phyloP scores from a whole-genome alignment of 2,797 vertebrate species.

The Pseudotriccus pelzelni region DNA sequence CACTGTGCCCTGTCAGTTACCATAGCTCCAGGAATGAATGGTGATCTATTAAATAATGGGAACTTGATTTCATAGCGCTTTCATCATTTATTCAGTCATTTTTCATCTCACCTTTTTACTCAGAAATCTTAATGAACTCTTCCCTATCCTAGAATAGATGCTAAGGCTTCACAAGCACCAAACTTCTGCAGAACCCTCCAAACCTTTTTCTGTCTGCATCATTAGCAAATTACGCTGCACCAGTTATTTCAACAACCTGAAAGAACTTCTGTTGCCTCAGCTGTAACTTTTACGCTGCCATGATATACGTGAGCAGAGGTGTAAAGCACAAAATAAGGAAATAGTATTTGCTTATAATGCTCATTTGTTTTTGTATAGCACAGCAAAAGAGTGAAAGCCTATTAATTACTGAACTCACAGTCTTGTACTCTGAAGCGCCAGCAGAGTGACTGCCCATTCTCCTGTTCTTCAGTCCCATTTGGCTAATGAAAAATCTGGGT shows the following conservation, averaged over 20 bases:
- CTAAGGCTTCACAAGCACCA: background rate
- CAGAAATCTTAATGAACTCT: background rate
- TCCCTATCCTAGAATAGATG: background rate
- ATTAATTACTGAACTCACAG: background rate
- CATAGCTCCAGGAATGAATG: background rate
- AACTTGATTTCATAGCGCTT: background rate
- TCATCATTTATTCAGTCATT: background rate
- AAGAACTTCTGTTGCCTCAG: background rate
- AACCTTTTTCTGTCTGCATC: fast-evolving
- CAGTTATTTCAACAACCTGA: background rate
- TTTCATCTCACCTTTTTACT: background rate
- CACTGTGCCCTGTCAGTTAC: background rate
- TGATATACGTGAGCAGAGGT: background rate
- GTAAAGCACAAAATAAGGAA: background rate
- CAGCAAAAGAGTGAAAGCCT: background rate
- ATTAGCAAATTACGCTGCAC: background rate
- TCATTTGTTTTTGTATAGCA: background rate
- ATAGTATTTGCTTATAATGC: background rate
- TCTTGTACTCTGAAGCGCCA: background rate
- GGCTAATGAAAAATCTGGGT: background rate
- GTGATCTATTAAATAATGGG: background rate
- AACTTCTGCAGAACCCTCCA: background rate
- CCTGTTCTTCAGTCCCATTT: background rate
- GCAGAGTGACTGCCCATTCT: background rate
- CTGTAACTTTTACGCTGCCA: background rate